Evolutionary conservation across 2,797 vertebrate species (phyloP), one percentile per base, ranked within the genome.

Genomic region (Sibirionetta formosa): DNA sequence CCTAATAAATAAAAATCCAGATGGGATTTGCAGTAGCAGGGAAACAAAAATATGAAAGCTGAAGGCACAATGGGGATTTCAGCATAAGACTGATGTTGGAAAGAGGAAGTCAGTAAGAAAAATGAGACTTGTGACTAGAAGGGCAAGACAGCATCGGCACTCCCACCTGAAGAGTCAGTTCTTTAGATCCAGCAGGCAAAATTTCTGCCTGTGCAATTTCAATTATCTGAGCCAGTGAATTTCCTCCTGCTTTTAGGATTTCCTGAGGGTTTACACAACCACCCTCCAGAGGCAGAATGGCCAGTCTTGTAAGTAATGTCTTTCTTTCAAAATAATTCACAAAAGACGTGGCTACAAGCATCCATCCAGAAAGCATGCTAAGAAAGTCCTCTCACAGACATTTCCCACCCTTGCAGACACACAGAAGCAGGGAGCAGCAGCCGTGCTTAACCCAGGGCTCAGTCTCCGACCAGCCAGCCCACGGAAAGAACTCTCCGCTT

Each of bases 1-100:
- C 73, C 46, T 3, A 65, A 85, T 9, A 92, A 89, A 92, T 54
- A 86, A 84, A 76, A 75, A 72, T 42, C 57, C 48, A 61, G 40
- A 82, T 75, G 40, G 53, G 2, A 0, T 13, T 91, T 64, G 18
- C 4, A 0, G 50, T 65, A 54, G 26, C 72, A n/a, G 57, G 14
- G n/a, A 66, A 81, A 90, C 56, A 14, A 77, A 82, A 88, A 60
- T 64, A 48, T 10, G 68, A 75, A 58, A 91, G 65, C 31, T 69
- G 65, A 92, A 93, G 42, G 82, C 87, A 36, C 24, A 38, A 80
- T 15, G 17, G 38, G 24, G 4, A 50, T 4, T 54, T 66, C 69
- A 83, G 82, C 46, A 40, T 51, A 75, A 60, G 31, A 58, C 14
- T 82, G 29, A 42, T 66, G 57, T 46, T 61, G 73, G 27, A 56